These are phyloP conservation scores for Enoplolaimus lenunculus DNA, from an alignment of 2,888 invertebrate species.

Conservation along the genomic window DNA sequence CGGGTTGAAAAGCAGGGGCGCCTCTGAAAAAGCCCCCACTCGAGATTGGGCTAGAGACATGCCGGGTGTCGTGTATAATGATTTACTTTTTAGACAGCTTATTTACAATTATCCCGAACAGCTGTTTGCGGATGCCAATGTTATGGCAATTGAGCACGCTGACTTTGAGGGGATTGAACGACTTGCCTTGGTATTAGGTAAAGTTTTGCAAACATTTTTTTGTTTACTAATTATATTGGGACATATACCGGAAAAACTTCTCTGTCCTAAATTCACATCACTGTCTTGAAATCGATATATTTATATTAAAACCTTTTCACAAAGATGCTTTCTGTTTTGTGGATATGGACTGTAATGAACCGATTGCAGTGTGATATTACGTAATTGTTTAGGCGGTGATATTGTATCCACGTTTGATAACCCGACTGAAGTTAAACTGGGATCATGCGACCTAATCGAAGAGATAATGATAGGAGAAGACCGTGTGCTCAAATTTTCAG, in stretches of 20 bases:
- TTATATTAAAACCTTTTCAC: too few species aligned
- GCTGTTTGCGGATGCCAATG: slow-evolving; percentile 87
- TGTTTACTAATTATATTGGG: too few species aligned
- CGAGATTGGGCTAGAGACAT: too few species aligned
- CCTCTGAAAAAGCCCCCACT: too few species aligned
- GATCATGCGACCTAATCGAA: slow-evolving; percentile 84
- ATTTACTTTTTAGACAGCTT: slow-evolving; percentile 64
- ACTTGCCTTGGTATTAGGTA: slow-evolving; percentile 81
- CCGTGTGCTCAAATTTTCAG: slow-evolving; percentile 57
- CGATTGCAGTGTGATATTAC: too few species aligned
- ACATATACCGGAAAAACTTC: too few species aligned
- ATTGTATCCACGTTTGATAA: slow-evolving; percentile 95
- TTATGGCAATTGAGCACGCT: slow-evolving; percentile 99
- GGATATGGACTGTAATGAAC: too few species aligned
- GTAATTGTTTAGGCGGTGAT: slow-evolving; percentile 55
- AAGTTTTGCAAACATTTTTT: slow-evolving; percentile 19
- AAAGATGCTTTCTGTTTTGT: too few species aligned
- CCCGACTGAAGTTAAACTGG: slow-evolving; percentile 76
- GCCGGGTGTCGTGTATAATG: too few species aligned
- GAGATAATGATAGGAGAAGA: slow-evolving; percentile 99
- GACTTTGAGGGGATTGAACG: slow-evolving; percentile 98
- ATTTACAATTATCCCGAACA: slow-evolving; percentile 99
- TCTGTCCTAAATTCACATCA: too few species aligned
- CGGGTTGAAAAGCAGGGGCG: too few species aligned
- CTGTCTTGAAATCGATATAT: too few species aligned